These are phyloP conservation scores for Candidula unifasciata DNA, from an alignment of 2,888 invertebrate species.

Conservation along the genomic window DNA sequence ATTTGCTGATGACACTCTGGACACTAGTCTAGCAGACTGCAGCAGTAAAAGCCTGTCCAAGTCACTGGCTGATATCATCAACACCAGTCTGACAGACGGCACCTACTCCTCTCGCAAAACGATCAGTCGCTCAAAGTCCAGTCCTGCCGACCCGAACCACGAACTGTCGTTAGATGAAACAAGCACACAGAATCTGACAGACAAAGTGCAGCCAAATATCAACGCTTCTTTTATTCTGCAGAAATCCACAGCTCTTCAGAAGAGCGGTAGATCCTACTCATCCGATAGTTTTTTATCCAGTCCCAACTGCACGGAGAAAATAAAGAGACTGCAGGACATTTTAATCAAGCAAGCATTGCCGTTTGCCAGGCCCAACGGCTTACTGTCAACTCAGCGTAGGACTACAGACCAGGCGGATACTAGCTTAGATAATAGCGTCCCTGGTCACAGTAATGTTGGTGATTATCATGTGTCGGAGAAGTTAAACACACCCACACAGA, in stretches of 20 bases:
- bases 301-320: slow-evolving; percentile 52
- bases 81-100: slow-evolving; percentile 51
- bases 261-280: slow-evolving; percentile 35
- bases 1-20: slow-evolving; percentile 41
- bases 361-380: slow-evolving; percentile 46
- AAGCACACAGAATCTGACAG: neutral
- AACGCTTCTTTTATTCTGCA: too few relatives aligned
- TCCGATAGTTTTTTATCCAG: slow-evolving; percentile 36
- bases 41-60: slow-evolving; percentile 28
- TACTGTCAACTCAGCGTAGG: neutral
- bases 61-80: slow-evolving; percentile 55
- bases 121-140: slow-evolving; percentile 30
- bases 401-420: neutral
- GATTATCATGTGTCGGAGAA: neutral
- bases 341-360: slow-evolving; percentile 58
- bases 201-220: neutral
- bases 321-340: slow-evolving; percentile 56
- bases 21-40: slow-evolving; percentile 24
- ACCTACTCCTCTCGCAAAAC: slow-evolving; percentile 35
- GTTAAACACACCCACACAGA: neutral
- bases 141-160: neutral
- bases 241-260: neutral
- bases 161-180: neutral
- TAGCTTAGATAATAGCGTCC: too few relatives aligned
- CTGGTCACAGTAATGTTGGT: neutral